phyloP scores from a whole-genome alignment of 2,797 vertebrate genomes.

The Macrochelys suwanniensis region DNA sequence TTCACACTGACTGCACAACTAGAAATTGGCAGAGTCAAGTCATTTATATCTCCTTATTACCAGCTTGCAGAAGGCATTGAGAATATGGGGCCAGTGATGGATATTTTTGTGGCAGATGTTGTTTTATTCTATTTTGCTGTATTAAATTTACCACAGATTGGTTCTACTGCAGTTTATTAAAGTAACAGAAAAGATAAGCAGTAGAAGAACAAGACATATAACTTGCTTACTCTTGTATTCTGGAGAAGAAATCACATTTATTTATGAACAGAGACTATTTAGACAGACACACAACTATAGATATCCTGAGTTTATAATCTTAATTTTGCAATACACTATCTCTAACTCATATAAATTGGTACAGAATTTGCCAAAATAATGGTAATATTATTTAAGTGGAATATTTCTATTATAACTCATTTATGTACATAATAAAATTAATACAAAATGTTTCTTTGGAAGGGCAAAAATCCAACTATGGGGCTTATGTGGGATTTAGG shows the following conservation, averaged over 20 bases:
- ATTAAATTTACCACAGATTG: conserved; percentile 67
- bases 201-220: conserved; percentile 34
- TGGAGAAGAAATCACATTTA: conserved; percentile 20
- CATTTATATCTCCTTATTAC: conserved; percentile 84
- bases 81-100: conserved; percentile 73
- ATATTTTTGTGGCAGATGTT: conserved; percentile 80
- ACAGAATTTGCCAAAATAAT: conserved; percentile 1
- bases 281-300: neutral
- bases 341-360: neutral
- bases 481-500: neutral
- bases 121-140: conserved; percentile 66
- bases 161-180: conserved; percentile 76
- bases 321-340: neutral
- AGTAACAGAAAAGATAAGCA: conserved; percentile 63
- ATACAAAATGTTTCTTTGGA: conserved; percentile 12
- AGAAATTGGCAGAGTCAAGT: conserved; percentile 78
- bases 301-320: neutral
- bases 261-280: neutral
- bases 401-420: neutral
- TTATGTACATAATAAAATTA: neutral
- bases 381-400: neutral
- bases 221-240: conserved; percentile 48
- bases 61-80: conserved; percentile 75
- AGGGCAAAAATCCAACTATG: neutral
- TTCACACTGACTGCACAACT: conserved; percentile 78